Percentiles rank a stretch among this genome's conserved stretches.
These are phyloP conservation scores for Kryptolebias marmoratus DNA, from an alignment of 2,113 vertebrate genomes.

Conservation along the genomic window DNA sequence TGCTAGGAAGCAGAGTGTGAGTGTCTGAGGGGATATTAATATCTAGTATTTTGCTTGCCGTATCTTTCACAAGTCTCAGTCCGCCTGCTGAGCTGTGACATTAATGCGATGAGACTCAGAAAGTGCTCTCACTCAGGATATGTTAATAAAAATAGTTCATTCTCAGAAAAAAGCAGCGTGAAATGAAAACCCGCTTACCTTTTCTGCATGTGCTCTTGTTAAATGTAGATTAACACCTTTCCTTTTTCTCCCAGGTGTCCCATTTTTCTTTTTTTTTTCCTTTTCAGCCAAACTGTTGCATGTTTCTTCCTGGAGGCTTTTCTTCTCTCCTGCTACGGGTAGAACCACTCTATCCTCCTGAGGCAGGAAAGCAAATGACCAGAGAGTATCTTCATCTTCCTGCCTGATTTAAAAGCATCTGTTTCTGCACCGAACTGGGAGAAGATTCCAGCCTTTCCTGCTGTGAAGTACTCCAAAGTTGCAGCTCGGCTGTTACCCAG, in stretches of 20 bases:
- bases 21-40: slow-evolving; percentile 65
- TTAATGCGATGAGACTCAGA: not conserved
- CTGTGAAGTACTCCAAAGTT: slow-evolving; percentile 25
- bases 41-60: slow-evolving; percentile 47
- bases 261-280: slow-evolving; percentile 26
- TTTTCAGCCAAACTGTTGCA: slow-evolving; percentile 62
- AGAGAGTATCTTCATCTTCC: slow-evolving; percentile 54
- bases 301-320: slow-evolving; percentile 36
- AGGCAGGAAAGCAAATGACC: slow-evolving; percentile 47
- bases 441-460: slow-evolving; percentile 28
- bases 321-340: slow-evolving; percentile 50
- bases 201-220: slow-evolving; percentile 7
- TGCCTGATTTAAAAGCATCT: slow-evolving; percentile 27
- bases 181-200: slow-evolving; percentile 56
- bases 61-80: slow-evolving; percentile 43
- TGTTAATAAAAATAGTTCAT: not conserved
- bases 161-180: not conserved
- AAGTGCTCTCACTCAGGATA: slow-evolving; percentile 1
- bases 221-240: slow-evolving; percentile 32
- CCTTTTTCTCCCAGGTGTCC: slow-evolving; percentile 22
- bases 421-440: slow-evolving; percentile 34
- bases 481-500: slow-evolving; percentile 25
- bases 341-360: slow-evolving; percentile 61
- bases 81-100: slow-evolving; percentile 62
- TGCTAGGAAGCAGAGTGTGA: slow-evolving; percentile 70